These are phyloP conservation scores for Pristionchus mayeri DNA, from an alignment of 2,888 invertebrate genomes.

Conservation along the genomic window DNA sequence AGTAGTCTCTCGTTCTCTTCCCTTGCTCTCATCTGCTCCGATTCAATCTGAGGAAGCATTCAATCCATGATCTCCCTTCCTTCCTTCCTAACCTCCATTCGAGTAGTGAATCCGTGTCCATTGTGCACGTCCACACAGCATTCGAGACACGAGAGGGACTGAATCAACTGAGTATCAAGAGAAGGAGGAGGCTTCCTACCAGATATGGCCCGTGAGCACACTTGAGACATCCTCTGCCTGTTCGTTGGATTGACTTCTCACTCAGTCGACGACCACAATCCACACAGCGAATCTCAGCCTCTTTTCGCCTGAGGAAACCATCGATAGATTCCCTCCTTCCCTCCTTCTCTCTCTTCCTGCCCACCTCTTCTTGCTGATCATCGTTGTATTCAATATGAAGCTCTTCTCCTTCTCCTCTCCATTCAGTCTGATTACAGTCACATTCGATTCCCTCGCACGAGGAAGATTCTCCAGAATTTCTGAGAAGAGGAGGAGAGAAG, in stretches of 20 bases:
- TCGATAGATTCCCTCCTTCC: no score
- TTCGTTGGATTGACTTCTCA: constrained; percentile 50
- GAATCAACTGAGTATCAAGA: neutral
- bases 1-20: constrained; percentile 18
- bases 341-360: no score
- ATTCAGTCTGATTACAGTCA: constrained; percentile 39
- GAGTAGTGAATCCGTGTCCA: constrained; percentile 67
- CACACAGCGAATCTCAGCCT: constrained; percentile 47
- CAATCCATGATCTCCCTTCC: neutral
- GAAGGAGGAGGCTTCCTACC: neutral
- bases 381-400: constrained; percentile 14
- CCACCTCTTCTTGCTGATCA: constrained; percentile 42
- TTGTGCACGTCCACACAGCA: constrained; percentile 74
- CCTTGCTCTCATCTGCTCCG: constrained; percentile 1
- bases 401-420: constrained; percentile 37
- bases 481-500: neutral
- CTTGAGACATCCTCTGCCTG: constrained; percentile 46
- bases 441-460: constrained; percentile 5
- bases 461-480: constrained; percentile 23
- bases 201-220: constrained; percentile 30
- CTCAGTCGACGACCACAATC: constrained; percentile 52
- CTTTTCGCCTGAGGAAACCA: constrained; percentile 24
- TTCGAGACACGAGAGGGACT: constrained; percentile 68
- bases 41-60: neutral
- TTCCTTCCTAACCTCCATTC: constrained; percentile 62